A percentile compares a stretch with the other conserved stretches of the same genome.
These are phyloP conservation scores for Mya arenaria DNA, from an alignment of 1,140 invertebrate genomes.

Conservation along the genomic window DNA sequence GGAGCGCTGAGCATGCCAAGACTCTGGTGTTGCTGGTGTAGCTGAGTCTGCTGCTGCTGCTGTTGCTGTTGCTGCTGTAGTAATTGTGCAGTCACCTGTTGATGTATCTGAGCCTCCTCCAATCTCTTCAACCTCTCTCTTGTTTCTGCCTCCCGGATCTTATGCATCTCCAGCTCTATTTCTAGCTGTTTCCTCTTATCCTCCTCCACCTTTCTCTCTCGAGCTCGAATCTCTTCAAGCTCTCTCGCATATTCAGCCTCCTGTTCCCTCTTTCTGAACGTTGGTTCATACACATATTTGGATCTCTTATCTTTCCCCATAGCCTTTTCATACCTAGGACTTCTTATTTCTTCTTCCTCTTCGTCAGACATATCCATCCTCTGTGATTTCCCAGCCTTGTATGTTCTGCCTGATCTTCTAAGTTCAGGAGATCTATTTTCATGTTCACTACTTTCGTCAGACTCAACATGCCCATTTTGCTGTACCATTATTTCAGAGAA, in stretches of 20 bases:
- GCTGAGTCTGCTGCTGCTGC: conserved; percentile 52
- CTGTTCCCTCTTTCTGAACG: too few relatives aligned
- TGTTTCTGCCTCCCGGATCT: conserved; percentile 63
- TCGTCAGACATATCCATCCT: too few relatives aligned
- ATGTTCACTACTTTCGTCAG: conserved; percentile 48
- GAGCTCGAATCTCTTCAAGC: conserved; percentile 56
- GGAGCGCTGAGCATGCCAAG: conserved; percentile 50
- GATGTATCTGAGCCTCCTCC: conserved; percentile 61
- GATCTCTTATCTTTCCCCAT: too few relatives aligned
- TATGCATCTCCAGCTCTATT: conserved; percentile 66
- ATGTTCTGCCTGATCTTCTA: too few relatives aligned
- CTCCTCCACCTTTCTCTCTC: conserved; percentile 65
- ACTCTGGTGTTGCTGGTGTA: conserved; percentile 51
- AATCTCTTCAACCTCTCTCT: conserved; percentile 68
- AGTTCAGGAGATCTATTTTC: too few relatives aligned
- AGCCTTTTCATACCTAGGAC: not conserved
- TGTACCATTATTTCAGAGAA: conserved; percentile 13
- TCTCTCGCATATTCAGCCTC: too few relatives aligned
- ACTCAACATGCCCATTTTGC: conserved; percentile 42
- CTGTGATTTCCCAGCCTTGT: too few relatives aligned
- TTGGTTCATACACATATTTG: too few relatives aligned
- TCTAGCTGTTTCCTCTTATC: conserved; percentile 64
- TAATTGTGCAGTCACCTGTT: conserved; percentile 52
- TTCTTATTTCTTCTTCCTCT: conserved; percentile 41
- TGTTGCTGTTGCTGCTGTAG: conserved; percentile 58